Evolutionary conservation across 37 sponge, comb jelly and placozoan species (phyloP), one percentile per base, ranked within the genome.

Genomic region (Axinella damicornis): DNA sequence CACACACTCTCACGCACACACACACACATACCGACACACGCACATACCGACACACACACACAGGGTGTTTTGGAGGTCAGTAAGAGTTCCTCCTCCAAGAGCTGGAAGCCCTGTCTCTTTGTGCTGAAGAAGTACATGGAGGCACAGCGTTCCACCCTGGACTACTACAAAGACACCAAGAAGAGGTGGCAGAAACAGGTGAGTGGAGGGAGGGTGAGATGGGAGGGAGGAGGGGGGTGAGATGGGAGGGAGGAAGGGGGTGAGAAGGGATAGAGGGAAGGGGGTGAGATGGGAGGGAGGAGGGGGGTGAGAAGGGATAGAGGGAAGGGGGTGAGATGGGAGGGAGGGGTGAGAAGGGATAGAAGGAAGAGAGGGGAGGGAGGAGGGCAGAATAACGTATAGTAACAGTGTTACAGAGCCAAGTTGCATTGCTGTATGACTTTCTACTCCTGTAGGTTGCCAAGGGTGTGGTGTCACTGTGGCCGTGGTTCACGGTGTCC

Each of bases 141-240:
- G 31, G 70, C 65, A 38, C 63, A 55, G n/a, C 77, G 36, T 22
- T 63, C 86, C 46, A 67, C 83, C 2, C 60, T 93, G 21, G 84
- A 88, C 31, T 84, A 57, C 54, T 93, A 93, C 89, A 93, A 85
- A 56, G 91, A 89, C 74, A 64, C 78, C 55, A 85, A 80, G 72
- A 93, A 89, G 71, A 77, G 82, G 20, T 87, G 85, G 87, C 85
- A 84, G 87, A 93, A 89, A 56, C 91, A 85, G 81, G 67, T 59
- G 37, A 53, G 34, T 6, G 65, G 34, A 2, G 76, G 67, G 46
- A 46, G 6, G 46, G 46, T 5, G 6, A 13, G 37, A 53, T 2
- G 12, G 30, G 46, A n/a, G 22, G 17, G 53, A 9, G 73, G n/a
- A 13, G 24, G 46, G 5, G 13, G 27, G 5, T 5, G 73, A 53